Base-by-base conservation (phyloP, 2,113 vertebrate genomes). In the Mandrillus leucophaeus region DNA sequence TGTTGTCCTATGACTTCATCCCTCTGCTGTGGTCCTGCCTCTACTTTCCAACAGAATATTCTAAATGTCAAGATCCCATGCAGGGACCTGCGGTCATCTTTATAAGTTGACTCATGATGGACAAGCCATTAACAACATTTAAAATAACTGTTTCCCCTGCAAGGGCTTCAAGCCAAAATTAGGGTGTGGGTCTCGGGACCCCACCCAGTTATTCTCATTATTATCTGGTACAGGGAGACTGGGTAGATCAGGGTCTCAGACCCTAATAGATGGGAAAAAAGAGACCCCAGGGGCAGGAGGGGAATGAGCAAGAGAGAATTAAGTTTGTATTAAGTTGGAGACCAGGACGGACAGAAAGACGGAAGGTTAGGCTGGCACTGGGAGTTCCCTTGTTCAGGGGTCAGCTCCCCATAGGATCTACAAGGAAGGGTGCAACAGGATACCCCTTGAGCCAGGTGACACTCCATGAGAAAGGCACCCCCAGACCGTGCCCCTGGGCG, bases 11-110 rank as follows among this genome's bases (percentile, higher is more conserved):
- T 87, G 94, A 93, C 83, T 48, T 93, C 94, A 95, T 30, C 68
- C 79, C 20, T 93, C 73, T 38, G 79, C 50, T 27, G 70, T 30
- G 82, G 94, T 82, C 76, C 92, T 78, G 81, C 92, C 85, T 84
- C 95, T 70, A 81, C 43, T 64, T 85, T 66, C 64, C 76, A 64
- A 66, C 5, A 16, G 55, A 38, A 22, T 30, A 48, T 52, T 68
- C 84, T 55, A n/a, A 66, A 52, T 35, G 43, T 72, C 55, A 30
- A 30, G 75, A 86, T 30, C 22, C 30, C 4, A 3, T 17, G 45
- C 59, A 40, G n/a, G 70, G 72, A 52, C 45, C 32, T 61, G 78
- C 9, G 35, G 27, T 81, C 20, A 82, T 52, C 27, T 83, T 57
- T 78, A 14, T 11, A 48, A 79, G 27, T 2, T 78, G 43, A 45